Evolutionary conservation across 2,888 invertebrate genomes (phyloP).

Genomic region (Drosophila subsilvestris): DNA sequence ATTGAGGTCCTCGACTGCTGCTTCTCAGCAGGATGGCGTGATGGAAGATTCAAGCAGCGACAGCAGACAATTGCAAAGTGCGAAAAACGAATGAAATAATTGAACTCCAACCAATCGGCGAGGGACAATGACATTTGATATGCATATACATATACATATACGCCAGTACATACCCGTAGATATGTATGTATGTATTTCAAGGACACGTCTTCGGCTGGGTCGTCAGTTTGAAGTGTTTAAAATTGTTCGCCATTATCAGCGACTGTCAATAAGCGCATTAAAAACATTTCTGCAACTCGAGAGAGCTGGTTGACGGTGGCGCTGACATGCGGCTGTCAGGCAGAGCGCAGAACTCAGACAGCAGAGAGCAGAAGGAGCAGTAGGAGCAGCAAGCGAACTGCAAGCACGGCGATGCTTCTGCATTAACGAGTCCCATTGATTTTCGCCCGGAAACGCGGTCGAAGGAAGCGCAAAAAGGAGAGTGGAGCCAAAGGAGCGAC

Average conservation of each 20-base stretch:
- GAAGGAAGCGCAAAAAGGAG: not conserved
- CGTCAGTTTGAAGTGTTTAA: conserved; percentile 41
- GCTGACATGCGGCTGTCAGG: conserved; percentile 32
- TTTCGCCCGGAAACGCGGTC: conserved; percentile 14
- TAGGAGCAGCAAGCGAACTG: conserved; percentile 8
- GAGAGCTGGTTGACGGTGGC: conserved; percentile 20
- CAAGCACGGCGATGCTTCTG: conserved; percentile 26
- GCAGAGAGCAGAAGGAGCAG: not conserved
- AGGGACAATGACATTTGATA: conserved; percentile 9
- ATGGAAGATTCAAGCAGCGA: not conserved
- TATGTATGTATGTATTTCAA: conserved; percentile 15
- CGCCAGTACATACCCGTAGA: no score
- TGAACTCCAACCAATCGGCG: not conserved
- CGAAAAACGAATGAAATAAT: conserved; percentile 33
- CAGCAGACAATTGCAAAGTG: conserved; percentile 33
- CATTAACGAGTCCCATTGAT: conserved; percentile 49
- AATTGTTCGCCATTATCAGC: conserved; percentile 45
- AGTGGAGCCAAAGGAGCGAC: conserved; percentile 7
- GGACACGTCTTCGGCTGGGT: conserved; percentile 21
- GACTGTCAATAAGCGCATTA: conserved; percentile 47
- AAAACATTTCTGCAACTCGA: conserved; percentile 39
- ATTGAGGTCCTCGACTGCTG: conserved; percentile 10
- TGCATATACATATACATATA: no score
- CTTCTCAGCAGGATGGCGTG: not conserved
- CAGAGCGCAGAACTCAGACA: not conserved